Evolutionary conservation across 2,888 invertebrate genomes (phyloP), one percentile per base, ranked within the genome.

Genomic region (Chrysotoxum bicinctum): DNA sequence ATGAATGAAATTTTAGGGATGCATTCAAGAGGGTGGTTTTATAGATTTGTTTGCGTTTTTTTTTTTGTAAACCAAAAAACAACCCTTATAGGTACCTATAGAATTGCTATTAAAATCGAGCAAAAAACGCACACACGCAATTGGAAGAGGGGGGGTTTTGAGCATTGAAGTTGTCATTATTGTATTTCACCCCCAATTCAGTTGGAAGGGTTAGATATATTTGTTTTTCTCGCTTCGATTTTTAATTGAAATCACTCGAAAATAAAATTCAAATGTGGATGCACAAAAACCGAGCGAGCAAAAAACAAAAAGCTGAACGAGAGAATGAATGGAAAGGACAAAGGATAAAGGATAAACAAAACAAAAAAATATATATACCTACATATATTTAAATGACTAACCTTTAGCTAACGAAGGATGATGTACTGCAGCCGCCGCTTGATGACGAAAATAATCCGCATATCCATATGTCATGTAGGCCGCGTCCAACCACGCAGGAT

Each of bases 401-500:
- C 94, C 94, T 94, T 95, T 95, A 56, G 95, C 92, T 86, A 95
- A 91, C 3, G 94, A 92, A 5, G 93, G 93, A 89, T 93, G 93
- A 3, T 89, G 89, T 26, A 90, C 91, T 32, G 91, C 90, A 62
- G 90, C 91, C 66, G 93, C 93, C 5, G 93, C 94, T 88, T 93
- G 93, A 79, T 93, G 91, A 54, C 94, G 92, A 91, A 96, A 95
- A 90, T 96, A 96, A 90, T 96, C 96, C 7, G 94, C 94, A 92
- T 93, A 93, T 56, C 95, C 94, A 91, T 96, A 96, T 89, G 95
- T 95, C 92, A 97, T 94, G 91, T 96, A 97, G 6, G 96, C 95
- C 2, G 96, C 95, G 90, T 98, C 97, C 88, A 97, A 92, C 96
- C 97, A 97, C 40, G 96, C 95, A 0, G 97, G 96, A 89, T 96